phyloP scores from a whole-genome alignment of 2,113 vertebrate species.

The Machaerirhynchus nigripectus region DNA sequence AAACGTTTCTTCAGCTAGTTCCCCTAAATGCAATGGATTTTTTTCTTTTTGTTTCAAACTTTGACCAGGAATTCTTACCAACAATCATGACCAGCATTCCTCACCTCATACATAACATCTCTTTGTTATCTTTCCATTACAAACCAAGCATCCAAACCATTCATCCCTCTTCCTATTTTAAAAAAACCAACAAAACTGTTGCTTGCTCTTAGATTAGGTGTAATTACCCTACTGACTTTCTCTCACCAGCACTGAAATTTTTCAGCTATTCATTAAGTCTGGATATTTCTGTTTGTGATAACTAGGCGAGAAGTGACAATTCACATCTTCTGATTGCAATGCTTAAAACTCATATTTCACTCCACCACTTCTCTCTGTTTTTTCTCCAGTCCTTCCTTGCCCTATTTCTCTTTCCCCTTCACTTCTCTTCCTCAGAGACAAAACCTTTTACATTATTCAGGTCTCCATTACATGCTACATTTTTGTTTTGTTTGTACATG shows the following conservation, averaged over 20 bases:
- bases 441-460: slow-evolving; percentile 47
- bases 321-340: background rate
- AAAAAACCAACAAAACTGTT: background rate
- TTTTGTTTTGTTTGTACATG: background rate
- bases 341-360: background rate
- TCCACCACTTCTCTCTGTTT: background rate
- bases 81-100: background rate
- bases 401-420: background rate
- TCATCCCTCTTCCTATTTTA: background rate
- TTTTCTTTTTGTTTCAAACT: background rate
- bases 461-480: background rate
- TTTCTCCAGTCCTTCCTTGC: background rate
- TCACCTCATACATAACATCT: background rate
- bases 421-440: background rate
- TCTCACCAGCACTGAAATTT: background rate
- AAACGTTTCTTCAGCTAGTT: background rate
- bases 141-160: background rate
- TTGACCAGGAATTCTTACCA: background rate
- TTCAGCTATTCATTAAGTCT: background rate
- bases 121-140: background rate
- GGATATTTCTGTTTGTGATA: background rate
- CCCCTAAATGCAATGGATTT: background rate
- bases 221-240: background rate
- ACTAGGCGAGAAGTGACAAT: background rate
- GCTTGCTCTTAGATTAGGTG: background rate